Evolutionary conservation across 2,888 invertebrate genomes (phyloP).

Genomic region (Oconnorella tubifera): DNA sequence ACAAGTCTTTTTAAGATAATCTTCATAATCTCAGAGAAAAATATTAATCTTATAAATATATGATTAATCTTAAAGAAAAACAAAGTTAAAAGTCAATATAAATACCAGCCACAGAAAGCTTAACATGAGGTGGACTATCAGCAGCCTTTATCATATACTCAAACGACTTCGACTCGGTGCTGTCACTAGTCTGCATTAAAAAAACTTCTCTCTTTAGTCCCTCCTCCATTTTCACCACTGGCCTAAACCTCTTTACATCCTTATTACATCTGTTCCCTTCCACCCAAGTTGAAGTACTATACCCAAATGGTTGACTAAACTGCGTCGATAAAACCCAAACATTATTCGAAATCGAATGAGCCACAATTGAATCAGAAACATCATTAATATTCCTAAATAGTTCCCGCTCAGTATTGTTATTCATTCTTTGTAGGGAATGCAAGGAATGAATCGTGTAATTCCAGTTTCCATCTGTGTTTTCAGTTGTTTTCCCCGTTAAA

Average conservation of each 20-base stretch:
- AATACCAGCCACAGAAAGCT: conserved; percentile 43
- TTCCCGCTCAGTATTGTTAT: neutral
- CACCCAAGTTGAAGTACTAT: conserved; percentile 33
- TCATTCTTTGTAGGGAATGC: no score
- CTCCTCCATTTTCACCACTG: conserved; percentile 14
- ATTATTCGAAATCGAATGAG: conserved; percentile 24
- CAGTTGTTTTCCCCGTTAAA: conserved; percentile 38
- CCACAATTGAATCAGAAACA: neutral
- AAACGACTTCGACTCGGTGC: conserved; percentile 16
- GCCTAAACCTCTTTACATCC: conserved; percentile 20
- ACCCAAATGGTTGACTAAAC: conserved; percentile 46
- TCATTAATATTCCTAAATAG: neutral
- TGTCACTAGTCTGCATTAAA: no score
- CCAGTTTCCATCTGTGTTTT: neutral
- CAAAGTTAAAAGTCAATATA: no score
- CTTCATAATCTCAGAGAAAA: no score
- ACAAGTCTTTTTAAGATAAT: no score
- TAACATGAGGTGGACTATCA: conserved; percentile 41
- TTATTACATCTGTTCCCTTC: conserved; percentile 28
- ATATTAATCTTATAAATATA: no score
- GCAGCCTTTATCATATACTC: conserved; percentile 41
- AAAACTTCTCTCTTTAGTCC: conserved; percentile 18
- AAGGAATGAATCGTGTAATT: conserved; percentile 19
- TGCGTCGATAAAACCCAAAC: conserved; percentile 31
- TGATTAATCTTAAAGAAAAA: no score